Percentiles rank a stretch among this genome's conserved stretches.
Evolutionary conservation across 2,113 vertebrate species (phyloP).

Genomic region (Nothoprocta pentlandii): DNA sequence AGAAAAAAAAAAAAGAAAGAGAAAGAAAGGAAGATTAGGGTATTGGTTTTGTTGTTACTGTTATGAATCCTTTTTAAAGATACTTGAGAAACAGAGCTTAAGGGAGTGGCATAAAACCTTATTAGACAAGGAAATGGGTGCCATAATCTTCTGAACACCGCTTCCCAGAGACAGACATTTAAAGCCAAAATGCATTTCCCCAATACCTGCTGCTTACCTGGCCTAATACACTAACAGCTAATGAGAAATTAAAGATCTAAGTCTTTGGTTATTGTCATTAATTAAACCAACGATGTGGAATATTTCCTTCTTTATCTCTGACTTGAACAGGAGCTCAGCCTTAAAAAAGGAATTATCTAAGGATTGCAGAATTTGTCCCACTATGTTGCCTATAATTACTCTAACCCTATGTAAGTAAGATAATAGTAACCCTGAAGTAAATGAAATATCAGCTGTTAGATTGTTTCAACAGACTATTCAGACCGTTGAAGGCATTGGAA

Average conservation of each 20-base stretch:
- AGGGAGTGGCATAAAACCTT: constrained; percentile 38
- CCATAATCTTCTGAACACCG: not conserved
- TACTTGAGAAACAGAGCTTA: not conserved
- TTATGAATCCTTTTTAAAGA: constrained; percentile 6
- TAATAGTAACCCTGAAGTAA: constrained; percentile 13
- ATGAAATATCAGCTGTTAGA: constrained; percentile 10
- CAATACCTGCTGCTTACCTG: not conserved
- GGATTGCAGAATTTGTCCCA: constrained; percentile 29
- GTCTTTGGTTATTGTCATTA: constrained; percentile 26
- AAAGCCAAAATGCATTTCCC: not conserved
- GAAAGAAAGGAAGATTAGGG: not conserved
- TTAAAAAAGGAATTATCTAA: constrained; percentile 22
- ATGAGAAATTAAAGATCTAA: constrained; percentile 19
- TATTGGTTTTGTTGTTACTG: not conserved
- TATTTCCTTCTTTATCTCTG: not conserved
- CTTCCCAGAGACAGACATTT: not conserved
- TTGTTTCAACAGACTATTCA: not conserved
- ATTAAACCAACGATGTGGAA: not conserved
- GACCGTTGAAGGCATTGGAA: not conserved
- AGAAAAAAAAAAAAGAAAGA: not conserved
- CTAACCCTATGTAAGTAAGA: constrained; percentile 35
- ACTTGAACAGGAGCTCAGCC: not conserved
- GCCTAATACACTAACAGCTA: not conserved
- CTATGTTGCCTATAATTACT: constrained; percentile 36
- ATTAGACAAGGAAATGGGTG: constrained; percentile 25